Conservation (phyloP, 2,888 invertebrate species). For the Phyllotreta cruciferae region DNA sequence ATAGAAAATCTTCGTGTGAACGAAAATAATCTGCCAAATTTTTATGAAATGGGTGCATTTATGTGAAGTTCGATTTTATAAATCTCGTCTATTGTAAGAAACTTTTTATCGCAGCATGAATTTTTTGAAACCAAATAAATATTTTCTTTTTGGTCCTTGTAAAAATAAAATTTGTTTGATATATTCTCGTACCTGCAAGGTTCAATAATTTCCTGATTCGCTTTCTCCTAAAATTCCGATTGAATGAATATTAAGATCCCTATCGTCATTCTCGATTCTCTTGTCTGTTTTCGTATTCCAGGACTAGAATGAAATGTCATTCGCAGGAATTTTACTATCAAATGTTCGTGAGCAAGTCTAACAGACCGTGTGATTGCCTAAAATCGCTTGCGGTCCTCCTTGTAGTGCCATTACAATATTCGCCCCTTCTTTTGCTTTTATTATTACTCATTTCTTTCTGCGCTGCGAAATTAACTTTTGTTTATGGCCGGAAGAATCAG, state of each 20-base stretch:
- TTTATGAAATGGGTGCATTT: slow-evolving; percentile 3
- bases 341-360: slow-evolving; percentile 57
- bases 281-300: slow-evolving; percentile 45
- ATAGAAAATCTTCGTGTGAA: slow-evolving; percentile 5
- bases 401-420: slow-evolving; percentile 33
- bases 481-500: slow-evolving; percentile 26
- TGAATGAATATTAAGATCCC: slow-evolving; percentile 18
- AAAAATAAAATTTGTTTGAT: background rate
- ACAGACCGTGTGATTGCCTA: slow-evolving; percentile 60
- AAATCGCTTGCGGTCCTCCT: slow-evolving; percentile 55
- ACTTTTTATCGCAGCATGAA: background rate
- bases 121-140: background rate
- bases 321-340: slow-evolving; percentile 62
- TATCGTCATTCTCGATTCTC: slow-evolving; percentile 11
- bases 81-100: background rate
- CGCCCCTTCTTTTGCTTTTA: slow-evolving; percentile 37
- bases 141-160: background rate
- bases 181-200: background rate
- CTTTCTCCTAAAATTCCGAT: slow-evolving; percentile 4
- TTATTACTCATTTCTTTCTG: slow-evolving; percentile 34
- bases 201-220: background rate
- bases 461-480: slow-evolving; percentile 35
- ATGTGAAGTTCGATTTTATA: background rate
- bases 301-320: slow-evolving; percentile 54
- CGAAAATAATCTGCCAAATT: slow-evolving; percentile 5